These are phyloP conservation scores for Pelagia noctiluca DNA, from an alignment of 30 jellyfish, hydroid and myxozoan genomes.

Conservation along the genomic window DNA sequence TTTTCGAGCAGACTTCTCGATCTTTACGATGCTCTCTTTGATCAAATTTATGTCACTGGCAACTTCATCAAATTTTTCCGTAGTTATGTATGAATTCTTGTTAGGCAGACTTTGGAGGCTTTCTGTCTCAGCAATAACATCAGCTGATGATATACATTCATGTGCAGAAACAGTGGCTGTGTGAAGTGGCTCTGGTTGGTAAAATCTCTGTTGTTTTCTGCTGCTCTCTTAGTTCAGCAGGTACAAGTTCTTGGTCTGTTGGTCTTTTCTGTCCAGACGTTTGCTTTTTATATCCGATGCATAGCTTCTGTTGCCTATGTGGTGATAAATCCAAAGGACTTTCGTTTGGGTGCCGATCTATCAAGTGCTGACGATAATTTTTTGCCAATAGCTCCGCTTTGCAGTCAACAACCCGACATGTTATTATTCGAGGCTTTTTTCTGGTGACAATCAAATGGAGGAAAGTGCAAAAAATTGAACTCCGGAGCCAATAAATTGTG, in stretches of 20 bases:
- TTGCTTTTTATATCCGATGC: constrained; percentile 29
- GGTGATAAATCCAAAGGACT: constrained; percentile 45
- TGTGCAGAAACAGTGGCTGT: constrained; percentile 35
- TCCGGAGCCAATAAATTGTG: neutral
- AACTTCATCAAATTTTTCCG: constrained; percentile 25
- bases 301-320: constrained; percentile 42
- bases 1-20: constrained; percentile 54
- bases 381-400: neutral
- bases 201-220: constrained; percentile 38
- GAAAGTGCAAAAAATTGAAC: constrained; percentile 2
- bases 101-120: constrained; percentile 42
- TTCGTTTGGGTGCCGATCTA: constrained; percentile 36
- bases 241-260: constrained; percentile 34
- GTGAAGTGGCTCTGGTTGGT: constrained; percentile 39
- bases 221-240: constrained; percentile 41
- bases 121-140: constrained; percentile 42
- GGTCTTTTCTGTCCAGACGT: constrained; percentile 48
- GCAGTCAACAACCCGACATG: constrained; percentile 9
- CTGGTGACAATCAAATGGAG: neutral
- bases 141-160: constrained; percentile 37
- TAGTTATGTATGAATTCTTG: constrained; percentile 42
- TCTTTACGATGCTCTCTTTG: constrained; percentile 45
- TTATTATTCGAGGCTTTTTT: constrained; percentile 1
- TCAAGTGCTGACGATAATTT: constrained; percentile 18
- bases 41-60: constrained; percentile 28